Evolutionary conservation across 1,140 invertebrate genomes (phyloP).

Genomic region (Eueides isabella): DNA sequence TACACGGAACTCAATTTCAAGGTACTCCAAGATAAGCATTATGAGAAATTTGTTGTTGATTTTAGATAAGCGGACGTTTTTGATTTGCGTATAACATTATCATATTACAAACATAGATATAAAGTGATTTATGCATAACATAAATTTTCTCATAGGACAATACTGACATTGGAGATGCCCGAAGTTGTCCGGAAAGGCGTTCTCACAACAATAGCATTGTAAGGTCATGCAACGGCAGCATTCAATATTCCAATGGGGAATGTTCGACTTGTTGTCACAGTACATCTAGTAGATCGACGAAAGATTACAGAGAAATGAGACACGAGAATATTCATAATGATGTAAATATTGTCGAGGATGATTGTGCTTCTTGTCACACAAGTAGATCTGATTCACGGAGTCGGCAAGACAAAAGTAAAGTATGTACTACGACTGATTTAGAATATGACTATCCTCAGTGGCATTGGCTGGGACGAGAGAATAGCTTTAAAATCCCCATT

Average conservation of each 20-base stretch:
- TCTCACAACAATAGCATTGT: constrained; percentile 79
- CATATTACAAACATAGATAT: constrained; percentile 44
- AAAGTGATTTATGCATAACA: constrained; percentile 32
- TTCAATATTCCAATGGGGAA: constrained; percentile 77
- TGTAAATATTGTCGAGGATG: constrained; percentile 69
- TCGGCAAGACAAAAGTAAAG: constrained; percentile 77
- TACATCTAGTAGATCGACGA: constrained; percentile 76
- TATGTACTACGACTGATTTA: constrained; percentile 74
- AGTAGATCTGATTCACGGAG: constrained; percentile 73
- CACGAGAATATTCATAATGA: constrained; percentile 68
- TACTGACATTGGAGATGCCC: constrained; percentile 68
- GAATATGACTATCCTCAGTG: constrained; percentile 79
- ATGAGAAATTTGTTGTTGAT: constrained; percentile 36
- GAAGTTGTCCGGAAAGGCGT: constrained; percentile 74
- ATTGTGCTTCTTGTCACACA: constrained; percentile 71
- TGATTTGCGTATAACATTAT: constrained; percentile 45
- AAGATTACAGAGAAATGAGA: constrained; percentile 73
- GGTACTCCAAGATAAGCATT: constrained; percentile 36
- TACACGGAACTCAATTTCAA: constrained; percentile 71
- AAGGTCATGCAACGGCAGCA: constrained; percentile 74
- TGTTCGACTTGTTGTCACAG: constrained; percentile 78
- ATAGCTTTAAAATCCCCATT: constrained; percentile 80
- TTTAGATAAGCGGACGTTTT: constrained; percentile 30
- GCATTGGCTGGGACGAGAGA: constrained; percentile 78
- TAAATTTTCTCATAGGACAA: constrained; percentile 60